Percentiles rank a stretch among this genome's conserved stretches.
Evolutionary conservation across 2,797 vertebrate genomes (phyloP).

Genomic region (Nannoperca obscura): DNA sequence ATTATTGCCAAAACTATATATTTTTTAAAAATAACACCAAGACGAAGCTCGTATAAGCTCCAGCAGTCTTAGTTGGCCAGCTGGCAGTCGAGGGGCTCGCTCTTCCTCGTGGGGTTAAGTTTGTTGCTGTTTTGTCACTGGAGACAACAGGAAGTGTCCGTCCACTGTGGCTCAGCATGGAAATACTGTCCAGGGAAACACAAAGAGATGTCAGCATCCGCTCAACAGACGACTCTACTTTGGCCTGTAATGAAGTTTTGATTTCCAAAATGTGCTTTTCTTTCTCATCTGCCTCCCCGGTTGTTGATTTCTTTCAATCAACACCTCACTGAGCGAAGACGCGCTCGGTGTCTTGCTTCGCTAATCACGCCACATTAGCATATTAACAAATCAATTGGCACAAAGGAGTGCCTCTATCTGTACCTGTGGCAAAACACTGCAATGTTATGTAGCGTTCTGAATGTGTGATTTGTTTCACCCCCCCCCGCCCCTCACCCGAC

Average conservation of each 20-base stretch:
- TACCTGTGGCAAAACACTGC: slow-evolving; percentile 76
- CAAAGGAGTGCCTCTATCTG: slow-evolving; percentile 54
- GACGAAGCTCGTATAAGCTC: not conserved
- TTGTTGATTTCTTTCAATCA: slow-evolving; percentile 69
- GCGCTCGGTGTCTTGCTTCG: slow-evolving; percentile 26
- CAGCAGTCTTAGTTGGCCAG: not conserved
- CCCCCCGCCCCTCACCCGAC: slow-evolving; percentile 24
- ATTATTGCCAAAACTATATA: not conserved
- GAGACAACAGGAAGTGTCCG: not conserved
- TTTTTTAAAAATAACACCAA: not conserved
- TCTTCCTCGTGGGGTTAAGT: not conserved
- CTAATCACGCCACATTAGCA: slow-evolving; percentile 75
- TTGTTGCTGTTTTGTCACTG: not conserved
- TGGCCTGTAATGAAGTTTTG: slow-evolving; percentile 33
- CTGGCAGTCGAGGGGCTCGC: not conserved
- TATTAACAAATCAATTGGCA: slow-evolving; percentile 81
- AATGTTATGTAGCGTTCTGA: slow-evolving; percentile 58
- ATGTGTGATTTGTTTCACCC: slow-evolving; percentile 69
- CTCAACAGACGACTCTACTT: not conserved
- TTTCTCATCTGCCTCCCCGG: slow-evolving; percentile 25
- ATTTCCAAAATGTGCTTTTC: slow-evolving; percentile 36
- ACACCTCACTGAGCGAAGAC: slow-evolving; percentile 58
- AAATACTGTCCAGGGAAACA: not conserved
- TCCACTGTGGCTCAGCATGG: too few relatives aligned
- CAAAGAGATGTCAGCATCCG: not conserved